These are phyloP conservation scores for Idaea biselata DNA, from an alignment of 2,888 invertebrate genomes.

Conservation along the genomic window DNA sequence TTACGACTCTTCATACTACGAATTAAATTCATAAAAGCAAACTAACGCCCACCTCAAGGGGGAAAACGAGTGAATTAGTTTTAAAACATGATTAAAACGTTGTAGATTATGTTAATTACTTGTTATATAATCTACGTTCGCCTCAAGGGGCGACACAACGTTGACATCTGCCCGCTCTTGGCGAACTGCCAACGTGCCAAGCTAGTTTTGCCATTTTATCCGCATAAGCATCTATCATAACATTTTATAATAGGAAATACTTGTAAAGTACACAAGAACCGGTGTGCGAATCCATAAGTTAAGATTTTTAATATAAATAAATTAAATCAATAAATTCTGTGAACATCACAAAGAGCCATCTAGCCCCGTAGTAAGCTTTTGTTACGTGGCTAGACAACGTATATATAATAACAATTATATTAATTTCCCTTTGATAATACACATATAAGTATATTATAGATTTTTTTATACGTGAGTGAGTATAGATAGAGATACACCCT, in stretches of 20 bases:
- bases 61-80: constrained; percentile 25
- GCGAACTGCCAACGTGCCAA: constrained; percentile 40
- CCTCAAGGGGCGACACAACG: constrained; percentile 40
- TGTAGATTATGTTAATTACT: constrained; percentile 51
- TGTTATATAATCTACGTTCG: constrained; percentile 42
- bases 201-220: constrained; percentile 21
- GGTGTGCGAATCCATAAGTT: not conserved
- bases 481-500: too few relatives aligned
- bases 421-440: too few relatives aligned
- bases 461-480: too few relatives aligned
- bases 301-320: too few relatives aligned
- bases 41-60: not conserved
- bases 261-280: not conserved
- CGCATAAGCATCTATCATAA: constrained; percentile 4
- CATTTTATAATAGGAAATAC: constrained; percentile 2
- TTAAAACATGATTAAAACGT: constrained; percentile 44
- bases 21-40: not conserved
- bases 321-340: too few relatives aligned
- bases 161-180: constrained; percentile 53
- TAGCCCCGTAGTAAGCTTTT: too few relatives aligned
- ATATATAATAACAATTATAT: too few relatives aligned
- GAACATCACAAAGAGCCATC: too few relatives aligned
- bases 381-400: too few relatives aligned
- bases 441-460: too few relatives aligned
- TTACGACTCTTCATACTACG: not conserved